A percentile compares a stretch with the other conserved stretches of the same genome.
Conservation (phyloP, 2,113 vertebrate genomes). For the Thomomys bottae region DNA sequence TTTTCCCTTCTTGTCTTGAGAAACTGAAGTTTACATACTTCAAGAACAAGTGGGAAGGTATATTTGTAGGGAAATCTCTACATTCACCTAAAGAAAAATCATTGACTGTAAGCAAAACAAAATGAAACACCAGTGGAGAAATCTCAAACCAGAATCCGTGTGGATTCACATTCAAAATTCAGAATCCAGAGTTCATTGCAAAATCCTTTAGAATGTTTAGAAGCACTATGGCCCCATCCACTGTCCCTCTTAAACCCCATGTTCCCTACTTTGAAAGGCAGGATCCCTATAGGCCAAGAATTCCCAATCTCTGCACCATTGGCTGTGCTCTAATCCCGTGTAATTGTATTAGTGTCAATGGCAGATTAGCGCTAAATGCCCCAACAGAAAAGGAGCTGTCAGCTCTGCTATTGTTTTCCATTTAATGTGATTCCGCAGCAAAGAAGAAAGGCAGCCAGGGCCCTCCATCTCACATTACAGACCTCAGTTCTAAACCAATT, state of each 20-base stretch:
- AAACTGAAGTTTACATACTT: background rate
- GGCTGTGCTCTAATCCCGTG: slow-evolving; percentile 85
- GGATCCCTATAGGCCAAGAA: slow-evolving; percentile 56
- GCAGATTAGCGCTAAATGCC: slow-evolving; percentile 88
- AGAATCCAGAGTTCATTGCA: background rate
- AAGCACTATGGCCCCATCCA: slow-evolving; percentile 29
- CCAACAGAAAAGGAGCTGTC: slow-evolving; percentile 87
- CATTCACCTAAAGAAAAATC: background rate
- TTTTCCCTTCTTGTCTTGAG: slow-evolving; percentile 40
- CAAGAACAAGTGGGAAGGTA: slow-evolving; percentile 44
- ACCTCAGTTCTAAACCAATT: slow-evolving; percentile 90
- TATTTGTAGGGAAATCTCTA: background rate
- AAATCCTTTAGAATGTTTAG: slow-evolving; percentile 55
- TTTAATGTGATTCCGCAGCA: slow-evolving; percentile 87
- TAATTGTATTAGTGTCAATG: slow-evolving; percentile 89
- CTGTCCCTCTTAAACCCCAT: background rate
- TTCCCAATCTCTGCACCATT: slow-evolving; percentile 82
- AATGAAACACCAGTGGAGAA: background rate
- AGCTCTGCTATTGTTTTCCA: slow-evolving; percentile 86
- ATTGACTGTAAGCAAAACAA: slow-evolving; percentile 15
- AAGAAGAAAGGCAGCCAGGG: slow-evolving; percentile 85
- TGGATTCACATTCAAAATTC: slow-evolving; percentile 17
- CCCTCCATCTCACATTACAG: slow-evolving; percentile 85
- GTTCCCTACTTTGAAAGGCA: slow-evolving; percentile 57
- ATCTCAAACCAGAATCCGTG: background rate